Evolutionary conservation across 2,888 invertebrate genomes (phyloP).

Genomic region (Teinopalpus imperialis): DNA sequence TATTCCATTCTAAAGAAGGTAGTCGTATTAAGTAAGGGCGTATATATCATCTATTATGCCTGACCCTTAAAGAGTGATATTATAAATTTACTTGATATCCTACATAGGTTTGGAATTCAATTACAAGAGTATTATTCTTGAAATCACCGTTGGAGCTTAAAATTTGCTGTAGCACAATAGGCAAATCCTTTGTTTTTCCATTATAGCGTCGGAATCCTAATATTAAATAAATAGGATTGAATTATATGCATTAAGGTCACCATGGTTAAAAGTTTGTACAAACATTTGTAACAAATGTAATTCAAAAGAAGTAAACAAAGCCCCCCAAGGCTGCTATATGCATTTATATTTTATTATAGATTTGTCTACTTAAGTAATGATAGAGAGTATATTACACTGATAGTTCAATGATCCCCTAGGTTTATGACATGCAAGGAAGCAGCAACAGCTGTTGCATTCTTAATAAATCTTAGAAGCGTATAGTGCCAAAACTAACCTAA

Average conservation of each 20-base stretch:
- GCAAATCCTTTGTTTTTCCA: too few species aligned
- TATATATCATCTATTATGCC: slow-evolving; percentile 21
- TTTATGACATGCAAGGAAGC: slow-evolving; percentile 10
- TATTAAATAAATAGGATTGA: too few species aligned
- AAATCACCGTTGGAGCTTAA: too few species aligned
- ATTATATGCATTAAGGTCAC: too few species aligned
- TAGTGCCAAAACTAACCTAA: slow-evolving; percentile 13
- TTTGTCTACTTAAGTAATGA: slow-evolving; percentile 1
- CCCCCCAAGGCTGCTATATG: too few species aligned
- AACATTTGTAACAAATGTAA: too few species aligned
- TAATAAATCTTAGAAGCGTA: slow-evolving; percentile 17
- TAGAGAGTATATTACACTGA: slow-evolving; percentile 12
- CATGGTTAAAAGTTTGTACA: too few species aligned
- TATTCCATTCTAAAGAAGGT: slow-evolving; percentile 29
- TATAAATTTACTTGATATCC: slow-evolving; percentile 19
- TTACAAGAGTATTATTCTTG: background rate
- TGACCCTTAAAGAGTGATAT: slow-evolving; percentile 21
- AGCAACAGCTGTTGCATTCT: slow-evolving; percentile 19
- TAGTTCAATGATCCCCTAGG: slow-evolving; percentile 16
- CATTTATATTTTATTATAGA: slow-evolving; percentile 1
- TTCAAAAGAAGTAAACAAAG: too few species aligned
- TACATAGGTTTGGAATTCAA: slow-evolving; percentile 11
- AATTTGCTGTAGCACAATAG: too few species aligned
- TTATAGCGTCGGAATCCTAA: too few species aligned
- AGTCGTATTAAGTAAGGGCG: slow-evolving; percentile 27